Conservation (phyloP, 2,888 invertebrate genomes). For the Clepsis dumicolana region DNA sequence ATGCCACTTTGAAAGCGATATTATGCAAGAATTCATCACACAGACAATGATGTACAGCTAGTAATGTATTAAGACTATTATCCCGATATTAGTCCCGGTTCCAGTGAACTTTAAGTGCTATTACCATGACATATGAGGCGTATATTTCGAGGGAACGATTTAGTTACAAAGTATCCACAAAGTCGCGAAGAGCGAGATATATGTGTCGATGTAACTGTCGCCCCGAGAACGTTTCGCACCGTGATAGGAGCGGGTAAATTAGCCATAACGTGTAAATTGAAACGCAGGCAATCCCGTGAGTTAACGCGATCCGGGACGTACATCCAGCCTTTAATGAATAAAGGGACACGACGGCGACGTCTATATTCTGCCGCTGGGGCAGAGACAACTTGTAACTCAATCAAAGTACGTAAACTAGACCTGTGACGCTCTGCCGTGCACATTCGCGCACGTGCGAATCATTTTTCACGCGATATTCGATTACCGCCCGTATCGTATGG, state of each 20-base stretch:
- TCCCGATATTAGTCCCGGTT: conserved; percentile 29
- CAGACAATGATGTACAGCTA: conserved; percentile 56
- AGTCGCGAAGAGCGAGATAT: conserved; percentile 18
- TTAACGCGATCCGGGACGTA: conserved; percentile 49
- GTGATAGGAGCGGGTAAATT: conserved; percentile 59
- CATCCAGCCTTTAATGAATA: conserved; percentile 57
- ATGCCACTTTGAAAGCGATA: conserved; percentile 66
- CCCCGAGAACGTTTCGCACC: conserved; percentile 23
- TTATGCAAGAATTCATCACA: conserved; percentile 60
- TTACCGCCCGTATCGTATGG: conserved; percentile 19
- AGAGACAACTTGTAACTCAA: conserved; percentile 41
- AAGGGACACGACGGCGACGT: conserved; percentile 53
- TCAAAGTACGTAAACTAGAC: conserved; percentile 24
- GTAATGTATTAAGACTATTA: conserved; percentile 52
- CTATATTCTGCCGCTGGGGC: conserved; percentile 25
- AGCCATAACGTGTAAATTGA: conserved; percentile 73
- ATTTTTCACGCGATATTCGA: conserved; percentile 40
- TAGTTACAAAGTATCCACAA: conserved; percentile 34
- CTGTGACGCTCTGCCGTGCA: conserved; percentile 22
- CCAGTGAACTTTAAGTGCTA: conserved; percentile 37
- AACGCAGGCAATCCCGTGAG: conserved; percentile 62
- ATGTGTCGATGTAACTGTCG: conserved; percentile 9
- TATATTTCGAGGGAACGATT: conserved; percentile 31
- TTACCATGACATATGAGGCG: conserved; percentile 36
- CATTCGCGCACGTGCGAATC: conserved; percentile 31